Percentiles rank a stretch among this genome's conserved stretches.
phyloP scores from a whole-genome alignment of 2,797 vertebrate species.

The Pogonophryne albipinna region DNA sequence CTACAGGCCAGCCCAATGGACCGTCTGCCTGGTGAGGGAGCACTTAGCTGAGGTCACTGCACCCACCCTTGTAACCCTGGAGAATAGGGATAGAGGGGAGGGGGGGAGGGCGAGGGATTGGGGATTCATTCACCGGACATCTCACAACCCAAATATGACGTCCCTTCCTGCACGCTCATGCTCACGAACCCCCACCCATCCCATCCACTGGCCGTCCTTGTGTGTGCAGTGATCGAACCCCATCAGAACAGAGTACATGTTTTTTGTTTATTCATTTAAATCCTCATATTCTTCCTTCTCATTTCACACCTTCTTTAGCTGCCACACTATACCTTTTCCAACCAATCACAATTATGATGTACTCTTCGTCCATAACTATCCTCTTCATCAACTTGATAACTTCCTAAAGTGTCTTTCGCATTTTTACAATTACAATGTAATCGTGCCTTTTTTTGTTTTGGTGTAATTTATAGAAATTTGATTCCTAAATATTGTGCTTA shows the following conservation, averaged over 20 bases:
- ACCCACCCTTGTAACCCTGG: conserved; percentile 62
- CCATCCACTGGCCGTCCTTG: conserved; percentile 51
- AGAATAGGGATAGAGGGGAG: conserved; percentile 40
- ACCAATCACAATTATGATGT: conserved; percentile 29
- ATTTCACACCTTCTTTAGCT: conserved; percentile 29
- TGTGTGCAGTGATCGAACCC: conserved; percentile 55
- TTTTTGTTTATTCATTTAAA: conserved; percentile 33
- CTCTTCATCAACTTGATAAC: neutral
- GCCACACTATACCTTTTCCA: conserved; percentile 22
- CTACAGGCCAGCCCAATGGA: conserved; percentile 86
- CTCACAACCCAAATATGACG: conserved; percentile 55
- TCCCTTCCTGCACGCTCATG: conserved; percentile 46
- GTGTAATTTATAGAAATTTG: neutral
- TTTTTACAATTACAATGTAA: neutral
- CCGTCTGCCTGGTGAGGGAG: conserved; percentile 97
- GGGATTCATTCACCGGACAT: conserved; percentile 56
- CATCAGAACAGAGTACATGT: conserved; percentile 75
- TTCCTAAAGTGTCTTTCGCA: too few relatives aligned
- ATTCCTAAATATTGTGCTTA: neutral
- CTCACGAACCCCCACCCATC: conserved; percentile 52
- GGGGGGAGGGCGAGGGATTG: conserved; percentile 37
- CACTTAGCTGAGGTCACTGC: conserved; percentile 85
- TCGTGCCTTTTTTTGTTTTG: neutral
- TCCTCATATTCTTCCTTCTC: conserved; percentile 25
- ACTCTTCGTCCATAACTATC: neutral